Percentiles rank a stretch among this genome's conserved stretches.
These are phyloP conservation scores for Hipposideros larvatus DNA, from an alignment of 2,797 vertebrate species.

Conservation along the genomic window DNA sequence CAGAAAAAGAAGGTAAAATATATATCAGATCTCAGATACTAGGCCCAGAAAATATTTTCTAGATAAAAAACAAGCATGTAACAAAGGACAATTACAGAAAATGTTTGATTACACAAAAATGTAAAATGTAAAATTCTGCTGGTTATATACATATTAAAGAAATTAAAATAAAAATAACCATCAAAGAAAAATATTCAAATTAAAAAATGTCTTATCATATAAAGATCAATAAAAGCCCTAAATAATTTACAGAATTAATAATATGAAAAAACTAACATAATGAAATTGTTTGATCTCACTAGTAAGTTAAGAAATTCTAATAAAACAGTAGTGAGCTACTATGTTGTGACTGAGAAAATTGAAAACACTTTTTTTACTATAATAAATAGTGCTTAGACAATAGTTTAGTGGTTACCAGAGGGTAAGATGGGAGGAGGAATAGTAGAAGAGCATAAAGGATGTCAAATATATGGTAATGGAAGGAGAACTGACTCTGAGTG, in stretches of 20 bases:
- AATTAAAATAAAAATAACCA: background rate
- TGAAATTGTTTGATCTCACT: background rate
- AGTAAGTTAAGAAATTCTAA: background rate
- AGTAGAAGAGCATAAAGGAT: no score
- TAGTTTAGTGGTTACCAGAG: no score
- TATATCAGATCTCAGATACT: background rate
- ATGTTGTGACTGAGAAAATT: background rate
- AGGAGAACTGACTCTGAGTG: no score
- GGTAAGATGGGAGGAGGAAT: no score
- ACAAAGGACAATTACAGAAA: background rate
- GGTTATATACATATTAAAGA: background rate
- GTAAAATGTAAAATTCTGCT: background rate
- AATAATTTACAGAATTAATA: conserved; percentile 22
- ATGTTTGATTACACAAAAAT: background rate
- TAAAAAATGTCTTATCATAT: background rate
- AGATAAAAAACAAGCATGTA: background rate
- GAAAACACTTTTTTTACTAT: background rate
- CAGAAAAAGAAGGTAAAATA: background rate
- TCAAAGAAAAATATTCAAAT: background rate
- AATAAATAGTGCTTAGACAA: background rate
- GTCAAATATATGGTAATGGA: no score
- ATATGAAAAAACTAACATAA: background rate
- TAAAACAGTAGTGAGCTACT: background rate
- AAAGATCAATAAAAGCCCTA: background rate
- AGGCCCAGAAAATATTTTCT: background rate